These are phyloP conservation scores for Monodelphis domestica DNA, from an alignment of 2,797 vertebrate genomes.

Conservation along the genomic window DNA sequence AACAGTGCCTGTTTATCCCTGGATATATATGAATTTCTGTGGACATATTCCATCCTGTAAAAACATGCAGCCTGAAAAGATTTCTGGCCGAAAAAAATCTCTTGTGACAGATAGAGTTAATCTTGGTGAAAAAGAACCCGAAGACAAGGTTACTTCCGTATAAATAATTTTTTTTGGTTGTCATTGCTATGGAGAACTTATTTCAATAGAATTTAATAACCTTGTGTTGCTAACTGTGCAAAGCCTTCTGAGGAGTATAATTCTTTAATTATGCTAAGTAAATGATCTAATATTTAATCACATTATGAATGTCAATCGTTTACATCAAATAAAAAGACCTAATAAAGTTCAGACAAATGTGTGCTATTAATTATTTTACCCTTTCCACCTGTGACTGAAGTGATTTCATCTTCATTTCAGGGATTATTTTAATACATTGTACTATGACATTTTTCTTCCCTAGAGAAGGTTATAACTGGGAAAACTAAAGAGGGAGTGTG, in stretches of 20 bases:
- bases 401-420: background rate
- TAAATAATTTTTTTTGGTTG: background rate
- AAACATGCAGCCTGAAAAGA: background rate
- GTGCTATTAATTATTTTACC: background rate
- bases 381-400: background rate
- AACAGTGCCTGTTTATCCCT: conserved; percentile 92
- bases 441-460: background rate
- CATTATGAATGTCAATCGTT: background rate
- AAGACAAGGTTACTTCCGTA: background rate
- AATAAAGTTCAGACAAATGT: background rate
- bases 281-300: conserved; percentile 21
- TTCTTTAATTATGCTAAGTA: background rate
- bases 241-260: background rate
- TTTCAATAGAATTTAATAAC: background rate
- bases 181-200: background rate
- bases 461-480: background rate
- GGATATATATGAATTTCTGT: conserved; percentile 85
- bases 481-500: background rate
- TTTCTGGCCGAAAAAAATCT: background rate
- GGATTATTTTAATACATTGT: background rate
- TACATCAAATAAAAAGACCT: background rate
- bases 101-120: background rate
- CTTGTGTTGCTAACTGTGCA: background rate
- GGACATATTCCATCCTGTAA: background rate
- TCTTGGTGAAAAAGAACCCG: background rate